These are phyloP conservation scores for Varanus salvator DNA, from an alignment of 2,113 vertebrate species.

Conservation along the genomic window DNA sequence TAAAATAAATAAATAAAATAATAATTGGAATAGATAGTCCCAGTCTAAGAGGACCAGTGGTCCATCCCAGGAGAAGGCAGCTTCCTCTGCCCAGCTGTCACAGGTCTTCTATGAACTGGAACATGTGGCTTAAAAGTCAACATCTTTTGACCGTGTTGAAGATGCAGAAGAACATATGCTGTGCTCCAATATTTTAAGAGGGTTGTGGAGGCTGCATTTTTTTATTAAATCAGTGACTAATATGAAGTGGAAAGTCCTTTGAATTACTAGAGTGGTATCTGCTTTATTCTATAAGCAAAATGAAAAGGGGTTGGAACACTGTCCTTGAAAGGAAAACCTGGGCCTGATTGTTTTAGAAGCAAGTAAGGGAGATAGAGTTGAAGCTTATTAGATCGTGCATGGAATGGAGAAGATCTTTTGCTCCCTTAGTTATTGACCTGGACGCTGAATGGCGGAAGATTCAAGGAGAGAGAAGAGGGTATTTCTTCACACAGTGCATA, in stretches of 20 bases:
- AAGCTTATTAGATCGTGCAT: neutral
- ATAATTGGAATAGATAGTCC: neutral
- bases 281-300: neutral
- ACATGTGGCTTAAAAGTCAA: no score
- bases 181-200: slow-evolving; percentile 50
- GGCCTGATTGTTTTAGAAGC: neutral
- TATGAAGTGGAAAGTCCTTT: slow-evolving; percentile 25
- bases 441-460: neutral
- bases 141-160: slow-evolving; percentile 33
- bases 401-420: neutral
- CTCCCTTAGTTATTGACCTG: neutral
- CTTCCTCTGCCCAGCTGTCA: slow-evolving; percentile 36
- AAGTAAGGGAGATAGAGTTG: neutral
- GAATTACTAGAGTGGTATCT: neutral
- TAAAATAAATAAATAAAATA: no score
- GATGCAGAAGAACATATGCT: neutral
- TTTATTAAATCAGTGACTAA: neutral
- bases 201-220: slow-evolving; percentile 8
- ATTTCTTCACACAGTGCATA: neutral
- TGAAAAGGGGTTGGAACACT: neutral
- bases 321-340: neutral
- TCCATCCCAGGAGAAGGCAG: neutral
- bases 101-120: no score
- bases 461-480: neutral
- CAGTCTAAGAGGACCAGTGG: neutral